Conservation (phyloP, 1,140 invertebrate genomes). For the Drosophila teissieri region DNA sequence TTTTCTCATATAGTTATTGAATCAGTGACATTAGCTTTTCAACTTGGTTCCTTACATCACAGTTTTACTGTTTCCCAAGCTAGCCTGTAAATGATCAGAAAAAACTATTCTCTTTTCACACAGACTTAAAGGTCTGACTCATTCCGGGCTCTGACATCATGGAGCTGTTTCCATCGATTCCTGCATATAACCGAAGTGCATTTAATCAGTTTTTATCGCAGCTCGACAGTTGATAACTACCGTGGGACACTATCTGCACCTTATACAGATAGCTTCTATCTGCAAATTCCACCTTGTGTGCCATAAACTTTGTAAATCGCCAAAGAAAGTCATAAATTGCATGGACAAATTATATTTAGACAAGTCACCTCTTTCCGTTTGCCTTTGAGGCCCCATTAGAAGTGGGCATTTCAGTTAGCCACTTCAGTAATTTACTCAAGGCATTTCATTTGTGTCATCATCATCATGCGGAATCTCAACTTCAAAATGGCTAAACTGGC, state of each 20-base stretch:
- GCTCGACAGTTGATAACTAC: conserved; percentile 30
- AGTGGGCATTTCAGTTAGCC: conserved; percentile 45
- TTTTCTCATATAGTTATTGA: too few relatives aligned
- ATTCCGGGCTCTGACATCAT: conserved; percentile 39
- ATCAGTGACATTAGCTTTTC: too few relatives aligned
- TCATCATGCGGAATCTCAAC: conserved; percentile 5
- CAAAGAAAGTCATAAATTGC: conserved; percentile 70
- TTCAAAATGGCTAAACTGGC: conserved; percentile 16
- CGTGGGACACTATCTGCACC: conserved; percentile 35
- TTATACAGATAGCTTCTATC: conserved; percentile 45
- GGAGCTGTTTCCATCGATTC: conserved; percentile 38
- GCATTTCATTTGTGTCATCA: conserved; percentile 54
- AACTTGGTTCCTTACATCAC: too few relatives aligned
- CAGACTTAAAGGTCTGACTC: conserved; percentile 10
- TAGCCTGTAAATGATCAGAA: conserved; percentile 14
- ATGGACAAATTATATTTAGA: conserved; percentile 21
- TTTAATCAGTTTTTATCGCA: conserved; percentile 43
- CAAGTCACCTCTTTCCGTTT: conserved; percentile 54
- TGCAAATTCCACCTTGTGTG: conserved; percentile 25
- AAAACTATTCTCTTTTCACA: conserved; percentile 9
- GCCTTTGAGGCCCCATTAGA: conserved; percentile 44
- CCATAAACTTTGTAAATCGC: conserved; percentile 21
- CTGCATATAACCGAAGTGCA: conserved; percentile 35
- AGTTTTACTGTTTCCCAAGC: background rate
- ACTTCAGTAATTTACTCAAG: conserved; percentile 34